phyloP scores from a whole-genome alignment of 2,888 invertebrate species.

The Philonicus albiceps region DNA sequence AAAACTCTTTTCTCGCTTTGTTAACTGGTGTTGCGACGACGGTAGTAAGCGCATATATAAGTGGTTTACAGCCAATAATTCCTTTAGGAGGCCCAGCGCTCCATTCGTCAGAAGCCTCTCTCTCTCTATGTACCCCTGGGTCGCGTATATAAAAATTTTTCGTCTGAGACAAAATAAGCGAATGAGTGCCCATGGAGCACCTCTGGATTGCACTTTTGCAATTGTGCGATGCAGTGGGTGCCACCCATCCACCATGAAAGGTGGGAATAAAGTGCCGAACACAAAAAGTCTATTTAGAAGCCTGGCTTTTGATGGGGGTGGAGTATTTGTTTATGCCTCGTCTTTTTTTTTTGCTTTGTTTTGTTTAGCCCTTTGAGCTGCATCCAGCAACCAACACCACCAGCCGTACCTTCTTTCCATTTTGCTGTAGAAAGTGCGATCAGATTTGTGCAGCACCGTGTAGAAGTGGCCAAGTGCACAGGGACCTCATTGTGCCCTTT shows the following conservation, averaged over 20 bases:
- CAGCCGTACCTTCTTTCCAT: not conserved
- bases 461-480: conserved; percentile 2
- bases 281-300: conserved; percentile 41
- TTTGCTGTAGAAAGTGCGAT: not conserved
- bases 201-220: conserved; percentile 41
- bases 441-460: not conserved
- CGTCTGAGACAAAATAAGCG: conserved; percentile 42
- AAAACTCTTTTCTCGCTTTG: conserved; percentile 41
- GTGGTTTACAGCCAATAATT: conserved; percentile 43
- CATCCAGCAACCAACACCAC: not conserved
- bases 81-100: not conserved
- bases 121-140: not conserved
- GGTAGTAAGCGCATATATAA: conserved; percentile 40
- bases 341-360: not conserved
- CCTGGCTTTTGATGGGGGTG: conserved; percentile 18
- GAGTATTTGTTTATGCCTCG: conserved; percentile 42
- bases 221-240: conserved; percentile 31
- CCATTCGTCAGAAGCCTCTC: not conserved
- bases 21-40: conserved; percentile 20
- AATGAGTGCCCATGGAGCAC: conserved; percentile 44
- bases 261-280: conserved; percentile 22
- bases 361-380: not conserved
- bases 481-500: not conserved
- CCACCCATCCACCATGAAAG: conserved; percentile 31
- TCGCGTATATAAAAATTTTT: conserved; percentile 18